Conservation (phyloP, 1,140 invertebrate species). For the Leptinotarsa undecemlineata region DNA sequence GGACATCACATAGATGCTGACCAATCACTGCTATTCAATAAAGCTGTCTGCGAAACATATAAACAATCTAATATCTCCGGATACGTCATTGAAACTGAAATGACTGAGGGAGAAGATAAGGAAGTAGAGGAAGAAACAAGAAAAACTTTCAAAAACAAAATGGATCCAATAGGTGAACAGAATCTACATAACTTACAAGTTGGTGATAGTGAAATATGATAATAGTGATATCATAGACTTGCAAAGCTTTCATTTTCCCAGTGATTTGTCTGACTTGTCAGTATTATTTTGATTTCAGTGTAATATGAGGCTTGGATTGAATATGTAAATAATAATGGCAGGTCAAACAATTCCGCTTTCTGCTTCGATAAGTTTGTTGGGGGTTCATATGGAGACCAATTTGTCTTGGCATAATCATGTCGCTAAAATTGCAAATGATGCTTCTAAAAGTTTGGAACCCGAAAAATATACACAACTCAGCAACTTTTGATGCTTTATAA, state of each 20-base stretch:
- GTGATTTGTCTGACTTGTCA: neutral
- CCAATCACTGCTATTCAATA: constrained; percentile 85
- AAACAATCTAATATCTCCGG: constrained; percentile 52
- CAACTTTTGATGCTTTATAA: too few relatives aligned
- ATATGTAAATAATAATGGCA: too few relatives aligned
- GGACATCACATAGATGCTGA: constrained; percentile 97
- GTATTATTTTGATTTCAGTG: neutral
- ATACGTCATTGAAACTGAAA: too few relatives aligned
- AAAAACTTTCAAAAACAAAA: neutral
- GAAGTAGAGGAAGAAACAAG: neutral
- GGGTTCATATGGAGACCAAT: too few relatives aligned
- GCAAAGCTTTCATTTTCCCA: neutral
- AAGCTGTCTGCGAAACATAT: constrained; percentile 78
- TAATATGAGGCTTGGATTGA: neutral
- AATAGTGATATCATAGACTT: too few relatives aligned
- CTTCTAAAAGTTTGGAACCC: too few relatives aligned
- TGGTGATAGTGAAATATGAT: neutral
- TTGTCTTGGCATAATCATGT: too few relatives aligned
- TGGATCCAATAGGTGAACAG: neutral
- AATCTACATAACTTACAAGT: neutral
- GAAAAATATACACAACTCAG: too few relatives aligned
- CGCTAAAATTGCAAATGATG: too few relatives aligned
- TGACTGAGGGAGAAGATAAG: neutral
- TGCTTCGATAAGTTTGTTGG: too few relatives aligned
- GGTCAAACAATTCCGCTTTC: too few relatives aligned